Percentiles rank a stretch among this genome's conserved stretches.
Evolutionary conservation across 2,113 vertebrate species (phyloP).

Genomic region (Hydropotes inermis): DNA sequence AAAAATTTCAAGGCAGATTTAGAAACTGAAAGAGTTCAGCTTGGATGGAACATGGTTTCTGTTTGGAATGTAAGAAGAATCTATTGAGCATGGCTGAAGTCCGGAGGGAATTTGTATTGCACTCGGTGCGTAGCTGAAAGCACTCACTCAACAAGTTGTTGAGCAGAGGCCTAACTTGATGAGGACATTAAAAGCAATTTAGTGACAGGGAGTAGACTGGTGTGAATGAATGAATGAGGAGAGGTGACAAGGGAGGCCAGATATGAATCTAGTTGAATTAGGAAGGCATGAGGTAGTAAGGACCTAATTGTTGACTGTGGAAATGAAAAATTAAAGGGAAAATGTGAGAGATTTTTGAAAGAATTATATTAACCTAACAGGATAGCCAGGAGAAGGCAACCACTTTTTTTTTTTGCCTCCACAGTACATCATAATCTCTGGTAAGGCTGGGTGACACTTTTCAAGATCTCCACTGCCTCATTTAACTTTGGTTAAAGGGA

Average conservation of each 20-base stretch:
- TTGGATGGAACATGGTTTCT: background rate
- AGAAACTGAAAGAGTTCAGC: background rate
- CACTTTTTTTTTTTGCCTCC: background rate
- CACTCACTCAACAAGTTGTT: background rate
- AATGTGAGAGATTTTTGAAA: background rate
- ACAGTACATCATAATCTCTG: background rate
- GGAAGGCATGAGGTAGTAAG: background rate
- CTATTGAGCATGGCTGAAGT: background rate
- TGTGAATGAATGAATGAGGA: background rate
- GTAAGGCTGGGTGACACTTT: background rate
- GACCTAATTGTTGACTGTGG: background rate
- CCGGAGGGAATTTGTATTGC: background rate
- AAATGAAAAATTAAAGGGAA: background rate
- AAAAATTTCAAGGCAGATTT: background rate
- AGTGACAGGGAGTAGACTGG: background rate
- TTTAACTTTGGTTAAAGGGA: background rate
- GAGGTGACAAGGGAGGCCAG: background rate
- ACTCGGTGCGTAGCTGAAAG: background rate
- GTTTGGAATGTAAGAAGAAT: background rate
- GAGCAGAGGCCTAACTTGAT: background rate
- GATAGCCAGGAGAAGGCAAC: background rate
- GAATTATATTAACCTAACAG: slow-evolving; percentile 6
- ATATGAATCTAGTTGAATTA: background rate
- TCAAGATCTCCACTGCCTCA: background rate
- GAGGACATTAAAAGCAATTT: background rate